Evolutionary conservation across 1,140 invertebrate species (phyloP), one percentile per base, ranked within the genome.

Genomic region (Bombus fervidus): DNA sequence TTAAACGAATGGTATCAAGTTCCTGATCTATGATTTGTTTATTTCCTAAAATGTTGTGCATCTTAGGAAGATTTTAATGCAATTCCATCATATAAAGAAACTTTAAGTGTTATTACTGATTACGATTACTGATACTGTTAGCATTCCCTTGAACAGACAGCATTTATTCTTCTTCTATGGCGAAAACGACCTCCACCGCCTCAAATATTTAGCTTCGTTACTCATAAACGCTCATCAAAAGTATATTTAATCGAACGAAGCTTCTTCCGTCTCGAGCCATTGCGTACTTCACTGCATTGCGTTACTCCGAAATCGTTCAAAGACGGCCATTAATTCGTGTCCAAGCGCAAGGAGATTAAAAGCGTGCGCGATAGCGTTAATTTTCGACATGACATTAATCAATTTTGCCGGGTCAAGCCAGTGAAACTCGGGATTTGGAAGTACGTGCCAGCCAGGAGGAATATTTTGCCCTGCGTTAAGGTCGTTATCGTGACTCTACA

Each of bases 401-500:
- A 28, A 76, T 43, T 64, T 64, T 34, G 18, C 39, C 28, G 28
- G 9, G 10, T 12, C 25, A 72, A 25, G 47, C 47, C 47, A 47
- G 47, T 53, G 47, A 22, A 53, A 22, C 1, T 53, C 47, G 18
- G 1, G 18, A 53, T 53, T 53, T 53, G 47, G 18, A 53, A 22
- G 5, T 53, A 18, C 25, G 34, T 10, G 69, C 3, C 37, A 41
- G 43, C 43, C 10, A n/a, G 66, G 25, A 5, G 18, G 31, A 83
- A 66, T 76, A 82, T 77, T 68, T 83, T 41, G 12, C 10, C 72
- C 34, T 3, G 34, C 34, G 37, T 77, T 39, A 31, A 68, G 13
- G 10, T 77, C 74, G 71, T 83, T 83, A 83, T 83, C 72, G 34
- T 37, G 37, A 34, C 18, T 12, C 3, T 3, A 25, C 62, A 25